Conservation (phyloP, 2,888 invertebrate species). For the Napeogenes inachia region DNA sequence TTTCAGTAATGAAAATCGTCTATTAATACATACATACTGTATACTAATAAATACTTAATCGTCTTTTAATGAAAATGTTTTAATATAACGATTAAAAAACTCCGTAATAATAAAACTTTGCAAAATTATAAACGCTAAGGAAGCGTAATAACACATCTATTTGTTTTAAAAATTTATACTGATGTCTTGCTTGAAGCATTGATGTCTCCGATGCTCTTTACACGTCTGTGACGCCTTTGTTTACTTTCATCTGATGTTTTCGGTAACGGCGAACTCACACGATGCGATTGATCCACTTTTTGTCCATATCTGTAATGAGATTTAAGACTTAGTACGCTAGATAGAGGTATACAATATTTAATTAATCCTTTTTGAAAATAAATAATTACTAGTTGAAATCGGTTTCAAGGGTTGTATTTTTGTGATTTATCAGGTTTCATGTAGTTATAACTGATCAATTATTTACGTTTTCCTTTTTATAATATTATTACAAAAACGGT, state of each 20-base stretch:
- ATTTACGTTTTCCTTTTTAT: too few relatives aligned
- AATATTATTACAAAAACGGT: too few relatives aligned
- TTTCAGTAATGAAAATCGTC: background rate
- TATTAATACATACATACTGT: background rate
- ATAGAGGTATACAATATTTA: too few relatives aligned
- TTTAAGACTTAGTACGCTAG: too few relatives aligned
- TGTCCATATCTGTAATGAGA: slow-evolving; percentile 57
- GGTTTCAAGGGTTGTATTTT: too few relatives aligned
- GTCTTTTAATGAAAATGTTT: background rate
- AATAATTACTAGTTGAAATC: too few relatives aligned
- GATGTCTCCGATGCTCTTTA: slow-evolving; percentile 86
- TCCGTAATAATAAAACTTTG: too few relatives aligned
- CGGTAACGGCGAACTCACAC: slow-evolving; percentile 71
- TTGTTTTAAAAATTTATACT: slow-evolving; percentile 40
- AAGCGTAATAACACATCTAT: too few relatives aligned
- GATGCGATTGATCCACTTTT: slow-evolving; percentile 64
- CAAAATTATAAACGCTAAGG: too few relatives aligned
- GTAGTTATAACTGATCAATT: too few relatives aligned
- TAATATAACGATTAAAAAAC: slow-evolving; percentile 18
- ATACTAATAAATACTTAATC: background rate
- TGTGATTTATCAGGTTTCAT: too few relatives aligned
- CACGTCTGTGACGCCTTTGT: slow-evolving; percentile 80
- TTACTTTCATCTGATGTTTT: slow-evolving; percentile 70
- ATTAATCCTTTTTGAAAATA: too few relatives aligned
- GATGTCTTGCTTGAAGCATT: slow-evolving; percentile 76